A percentile compares a stretch with the other conserved stretches of the same genome.
Conservation (phyloP, 37 sponge, comb jelly and placozoan genomes). For the Diacarnus erythraeanus region DNA sequence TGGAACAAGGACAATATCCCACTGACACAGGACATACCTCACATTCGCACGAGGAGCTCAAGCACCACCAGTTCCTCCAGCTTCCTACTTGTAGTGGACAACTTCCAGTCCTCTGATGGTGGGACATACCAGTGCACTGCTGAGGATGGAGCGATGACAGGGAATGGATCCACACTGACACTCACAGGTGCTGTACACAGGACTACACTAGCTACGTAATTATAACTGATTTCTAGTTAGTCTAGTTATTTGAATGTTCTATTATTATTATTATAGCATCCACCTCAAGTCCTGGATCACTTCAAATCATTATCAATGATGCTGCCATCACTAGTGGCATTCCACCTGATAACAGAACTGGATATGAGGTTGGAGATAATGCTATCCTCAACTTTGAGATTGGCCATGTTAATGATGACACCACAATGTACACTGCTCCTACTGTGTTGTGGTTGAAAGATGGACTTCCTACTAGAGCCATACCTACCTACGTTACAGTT, state of each 20-base stretch:
- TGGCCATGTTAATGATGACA: neutral
- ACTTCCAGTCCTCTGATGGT: conserved; percentile 13
- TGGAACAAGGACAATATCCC: conserved; percentile 20
- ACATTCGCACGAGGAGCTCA: conserved; percentile 21
- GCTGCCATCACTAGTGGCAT: neutral
- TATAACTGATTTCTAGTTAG: no score
- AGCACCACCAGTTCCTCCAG: neutral
- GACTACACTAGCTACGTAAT: no score
- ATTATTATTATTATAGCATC: neutral
- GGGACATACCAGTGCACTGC: conserved; percentile 32
- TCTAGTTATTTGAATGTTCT: no score
- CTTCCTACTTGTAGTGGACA: conserved; percentile 20
- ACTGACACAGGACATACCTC: conserved; percentile 23
- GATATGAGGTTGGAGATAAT: neutral
- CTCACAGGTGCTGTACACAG: conserved; percentile 5
- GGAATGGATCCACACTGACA: neutral
- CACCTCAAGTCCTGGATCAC: neutral
- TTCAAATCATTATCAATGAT: neutral
- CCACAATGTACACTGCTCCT: neutral
- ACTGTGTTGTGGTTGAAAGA: conserved; percentile 28
- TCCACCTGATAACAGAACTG: neutral
- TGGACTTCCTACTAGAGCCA: conserved; percentile 1
- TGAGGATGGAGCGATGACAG: neutral
- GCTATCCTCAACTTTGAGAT: neutral
- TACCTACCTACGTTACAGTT: neutral